Evolutionary conservation across 2,888 invertebrate species (phyloP).

Genomic region (Fragum fragum): DNA sequence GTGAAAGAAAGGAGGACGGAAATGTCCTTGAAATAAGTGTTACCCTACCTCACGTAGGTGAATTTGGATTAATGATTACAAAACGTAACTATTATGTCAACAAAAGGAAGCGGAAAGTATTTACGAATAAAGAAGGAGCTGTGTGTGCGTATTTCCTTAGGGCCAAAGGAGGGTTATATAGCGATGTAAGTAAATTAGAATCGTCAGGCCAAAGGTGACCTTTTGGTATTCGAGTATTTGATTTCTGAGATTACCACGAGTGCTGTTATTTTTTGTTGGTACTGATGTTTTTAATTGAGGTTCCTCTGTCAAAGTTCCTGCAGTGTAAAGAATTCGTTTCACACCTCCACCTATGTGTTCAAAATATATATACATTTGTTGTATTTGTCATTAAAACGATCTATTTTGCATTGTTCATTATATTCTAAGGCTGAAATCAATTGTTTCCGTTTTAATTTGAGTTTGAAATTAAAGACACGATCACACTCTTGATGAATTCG

Average conservation of each 20-base stretch:
- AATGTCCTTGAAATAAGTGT: conserved; percentile 37
- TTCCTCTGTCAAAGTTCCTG: not conserved
- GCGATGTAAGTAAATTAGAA: conserved; percentile 55
- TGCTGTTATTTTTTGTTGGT: not conserved
- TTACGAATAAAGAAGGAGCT: not conserved
- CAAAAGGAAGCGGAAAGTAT: conserved; percentile 23
- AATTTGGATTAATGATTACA: conserved; percentile 53
- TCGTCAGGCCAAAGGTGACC: too few species aligned
- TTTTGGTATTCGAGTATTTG: too few species aligned
- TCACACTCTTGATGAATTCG: too few species aligned
- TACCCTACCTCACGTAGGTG: conserved; percentile 49
- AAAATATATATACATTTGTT: too few species aligned
- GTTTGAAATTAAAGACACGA: too few species aligned
- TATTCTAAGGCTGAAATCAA: too few species aligned
- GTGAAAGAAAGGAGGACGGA: conserved; percentile 22
- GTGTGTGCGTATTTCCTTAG: conserved; percentile 51
- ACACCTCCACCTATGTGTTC: too few species aligned
- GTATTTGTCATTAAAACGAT: too few species aligned
- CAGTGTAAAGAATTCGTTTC: too few species aligned
- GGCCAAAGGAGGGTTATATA: conserved; percentile 21
- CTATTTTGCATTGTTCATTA: too few species aligned
- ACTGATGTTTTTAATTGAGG: not conserved
- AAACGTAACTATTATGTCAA: conserved; percentile 8
- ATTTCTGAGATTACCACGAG: not conserved
- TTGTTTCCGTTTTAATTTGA: too few species aligned